phyloP scores from a whole-genome alignment of 53 echinoderm and acorn worm species.

The Hippasteria phrygiana region DNA sequence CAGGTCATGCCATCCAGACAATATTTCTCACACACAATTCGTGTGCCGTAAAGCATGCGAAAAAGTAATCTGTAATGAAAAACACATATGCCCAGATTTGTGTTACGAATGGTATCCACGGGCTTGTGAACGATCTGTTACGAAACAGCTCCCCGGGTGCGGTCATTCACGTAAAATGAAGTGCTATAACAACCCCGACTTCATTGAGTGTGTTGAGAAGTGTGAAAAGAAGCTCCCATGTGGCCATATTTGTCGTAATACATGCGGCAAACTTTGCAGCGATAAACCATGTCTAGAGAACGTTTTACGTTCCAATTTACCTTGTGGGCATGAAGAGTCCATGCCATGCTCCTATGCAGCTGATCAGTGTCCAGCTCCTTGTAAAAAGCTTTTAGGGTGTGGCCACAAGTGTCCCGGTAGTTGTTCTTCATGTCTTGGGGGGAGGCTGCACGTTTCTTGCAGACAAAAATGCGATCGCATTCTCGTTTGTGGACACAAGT shows the following conservation, averaged over 20 bases:
- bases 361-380: conserved; percentile 32
- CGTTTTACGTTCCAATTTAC: conserved; percentile 54
- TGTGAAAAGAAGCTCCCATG: conserved; percentile 61
- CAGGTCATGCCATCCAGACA: conserved; percentile 47
- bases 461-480: conserved; percentile 6
- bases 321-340: conserved; percentile 71
- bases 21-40: conserved; percentile 35
- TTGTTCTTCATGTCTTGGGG: conserved; percentile 66
- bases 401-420: conserved; percentile 76
- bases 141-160: conserved; percentile 67
- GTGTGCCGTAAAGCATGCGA: conserved; percentile 39
- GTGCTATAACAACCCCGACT: conserved; percentile 43
- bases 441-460: conserved; percentile 42
- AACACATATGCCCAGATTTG: conserved; percentile 24
- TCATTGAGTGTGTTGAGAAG: conserved; percentile 5
- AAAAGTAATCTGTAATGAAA: background rate
- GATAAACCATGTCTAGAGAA: conserved; percentile 14
- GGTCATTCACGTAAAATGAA: conserved; percentile 49
- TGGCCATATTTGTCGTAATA: conserved; percentile 66
- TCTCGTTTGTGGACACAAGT: conserved; percentile 59
- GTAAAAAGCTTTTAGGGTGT: conserved; percentile 61
- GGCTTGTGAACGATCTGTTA: conserved; percentile 11
- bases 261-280: conserved; percentile 40
- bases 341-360: conserved; percentile 65
- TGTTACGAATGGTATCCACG: conserved; percentile 34